phyloP scores from a whole-genome alignment of 1,140 invertebrate genomes.

The Rhagoletis pomonella region DNA sequence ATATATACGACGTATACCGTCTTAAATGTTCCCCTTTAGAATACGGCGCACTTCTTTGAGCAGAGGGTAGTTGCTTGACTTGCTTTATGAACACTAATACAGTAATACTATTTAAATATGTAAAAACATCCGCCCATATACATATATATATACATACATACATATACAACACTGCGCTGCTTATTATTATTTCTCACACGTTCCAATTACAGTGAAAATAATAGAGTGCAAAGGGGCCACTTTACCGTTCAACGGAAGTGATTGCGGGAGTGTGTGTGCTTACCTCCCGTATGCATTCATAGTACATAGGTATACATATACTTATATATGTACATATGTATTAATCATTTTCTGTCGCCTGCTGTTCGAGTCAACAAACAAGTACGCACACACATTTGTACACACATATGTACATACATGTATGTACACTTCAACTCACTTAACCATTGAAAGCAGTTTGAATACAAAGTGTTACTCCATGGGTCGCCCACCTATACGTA shows the following conservation, averaged over 20 bases:
- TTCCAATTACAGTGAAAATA: slow-evolving; percentile 72
- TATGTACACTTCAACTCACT: not conserved
- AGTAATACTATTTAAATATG: not conserved
- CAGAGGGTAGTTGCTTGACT: no score
- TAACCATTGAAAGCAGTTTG: not conserved
- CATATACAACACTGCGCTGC: not conserved
- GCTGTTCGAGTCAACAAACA: not conserved
- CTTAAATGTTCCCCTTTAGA: no score
- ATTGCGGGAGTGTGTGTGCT: slow-evolving; percentile 64
- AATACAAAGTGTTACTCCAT: not conserved
- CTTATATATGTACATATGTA: not conserved
- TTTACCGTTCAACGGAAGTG: slow-evolving; percentile 73
- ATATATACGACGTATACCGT: not conserved
- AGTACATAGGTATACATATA: not conserved
- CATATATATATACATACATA: not conserved
- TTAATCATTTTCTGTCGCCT: not conserved
- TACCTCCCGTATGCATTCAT: not conserved
- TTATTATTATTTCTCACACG: slow-evolving; percentile 70
- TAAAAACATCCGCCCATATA: no score
- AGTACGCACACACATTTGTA: not conserved
- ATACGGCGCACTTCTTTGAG: no score
- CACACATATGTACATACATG: not conserved
- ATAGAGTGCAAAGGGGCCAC: slow-evolving; percentile 73
- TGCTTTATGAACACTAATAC: not conserved
- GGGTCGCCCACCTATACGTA: slow-evolving; percentile 21